Conservation (phyloP, 2,113 vertebrate species). For the Datnioides undecimradiatus region DNA sequence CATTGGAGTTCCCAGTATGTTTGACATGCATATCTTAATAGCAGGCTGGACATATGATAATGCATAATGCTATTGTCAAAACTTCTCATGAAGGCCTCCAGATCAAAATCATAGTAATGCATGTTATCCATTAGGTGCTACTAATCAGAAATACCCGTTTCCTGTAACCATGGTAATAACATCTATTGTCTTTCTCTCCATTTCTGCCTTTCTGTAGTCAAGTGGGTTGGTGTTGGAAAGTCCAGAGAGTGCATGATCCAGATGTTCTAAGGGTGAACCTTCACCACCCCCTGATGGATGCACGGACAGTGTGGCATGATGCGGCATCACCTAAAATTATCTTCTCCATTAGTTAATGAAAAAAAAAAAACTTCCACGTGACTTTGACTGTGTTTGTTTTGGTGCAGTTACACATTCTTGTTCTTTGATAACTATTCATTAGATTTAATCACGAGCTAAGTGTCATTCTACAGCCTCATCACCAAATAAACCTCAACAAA, state of each 20-base stretch:
- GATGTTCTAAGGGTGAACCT: constrained; percentile 87
- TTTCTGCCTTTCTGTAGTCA: constrained; percentile 85
- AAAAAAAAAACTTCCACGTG: constrained; percentile 45
- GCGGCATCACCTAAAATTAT: constrained; percentile 24
- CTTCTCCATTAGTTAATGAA: constrained; percentile 52
- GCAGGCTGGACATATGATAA: background rate
- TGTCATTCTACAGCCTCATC: background rate
- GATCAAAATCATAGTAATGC: background rate
- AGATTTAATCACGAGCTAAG: background rate
- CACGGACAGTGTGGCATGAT: constrained; percentile 10
- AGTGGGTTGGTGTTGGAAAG: constrained; percentile 98
- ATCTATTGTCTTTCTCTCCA: background rate
- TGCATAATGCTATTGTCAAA: background rate
- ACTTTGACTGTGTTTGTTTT: constrained; percentile 20
- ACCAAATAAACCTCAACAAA: background rate
- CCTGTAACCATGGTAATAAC: background rate
- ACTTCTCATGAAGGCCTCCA: background rate
- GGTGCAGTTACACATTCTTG: constrained; percentile 5
- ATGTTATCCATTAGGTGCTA: constrained; percentile 9
- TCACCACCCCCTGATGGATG: constrained; percentile 26
- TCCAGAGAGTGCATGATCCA: constrained; percentile 99
- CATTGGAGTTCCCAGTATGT: constrained; percentile 92
- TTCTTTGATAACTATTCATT: background rate
- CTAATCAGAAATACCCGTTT: background rate
- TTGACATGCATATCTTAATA: background rate